phyloP scores from a whole-genome alignment of 2,113 vertebrate species.

The Prietella phreatophila region DNA sequence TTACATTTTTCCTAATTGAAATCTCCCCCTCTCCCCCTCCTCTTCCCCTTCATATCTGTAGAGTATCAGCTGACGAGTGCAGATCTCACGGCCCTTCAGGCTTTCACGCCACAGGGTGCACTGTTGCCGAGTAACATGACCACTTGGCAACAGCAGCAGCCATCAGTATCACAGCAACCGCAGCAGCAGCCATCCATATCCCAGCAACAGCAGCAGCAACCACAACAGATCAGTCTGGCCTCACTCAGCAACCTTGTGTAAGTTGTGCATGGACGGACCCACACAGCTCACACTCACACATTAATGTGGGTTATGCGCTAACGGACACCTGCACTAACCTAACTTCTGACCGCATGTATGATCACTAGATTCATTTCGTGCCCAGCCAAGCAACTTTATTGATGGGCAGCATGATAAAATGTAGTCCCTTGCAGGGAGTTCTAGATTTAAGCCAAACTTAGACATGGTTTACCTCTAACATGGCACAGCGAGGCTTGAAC shows the following conservation, averaged over 20 bases:
- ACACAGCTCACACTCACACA: background rate
- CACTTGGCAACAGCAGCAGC: conserved; percentile 88
- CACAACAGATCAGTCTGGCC: conserved; percentile 82
- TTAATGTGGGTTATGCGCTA: conserved; percentile 4
- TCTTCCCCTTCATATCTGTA: conserved; percentile 62
- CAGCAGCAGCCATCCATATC: conserved; percentile 76
- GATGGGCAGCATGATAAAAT: background rate
- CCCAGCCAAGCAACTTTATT: conserved; percentile 7
- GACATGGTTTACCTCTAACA: background rate
- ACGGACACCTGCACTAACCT: conserved; percentile 24
- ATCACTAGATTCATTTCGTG: conserved; percentile 41
- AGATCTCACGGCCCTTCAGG: conserved; percentile 87
- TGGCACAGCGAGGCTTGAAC: too few species aligned
- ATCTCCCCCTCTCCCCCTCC: conserved; percentile 24
- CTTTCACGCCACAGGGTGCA: conserved; percentile 85
- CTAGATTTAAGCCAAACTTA: background rate
- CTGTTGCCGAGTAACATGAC: conserved; percentile 89
- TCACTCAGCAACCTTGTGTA: conserved; percentile 91
- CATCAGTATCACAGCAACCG: conserved; percentile 71
- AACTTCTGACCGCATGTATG: conserved; percentile 38
- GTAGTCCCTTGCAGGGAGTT: background rate
- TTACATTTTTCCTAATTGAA: conserved; percentile 24
- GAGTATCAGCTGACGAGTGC: conserved; percentile 94
- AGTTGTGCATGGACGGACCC: conserved; percentile 60
- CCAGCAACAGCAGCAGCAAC: conserved; percentile 68